A percentile compares a stretch with the other conserved stretches of the same genome.
Evolutionary conservation across 2,113 vertebrate species (phyloP).

Genomic region (Zeus faber): DNA sequence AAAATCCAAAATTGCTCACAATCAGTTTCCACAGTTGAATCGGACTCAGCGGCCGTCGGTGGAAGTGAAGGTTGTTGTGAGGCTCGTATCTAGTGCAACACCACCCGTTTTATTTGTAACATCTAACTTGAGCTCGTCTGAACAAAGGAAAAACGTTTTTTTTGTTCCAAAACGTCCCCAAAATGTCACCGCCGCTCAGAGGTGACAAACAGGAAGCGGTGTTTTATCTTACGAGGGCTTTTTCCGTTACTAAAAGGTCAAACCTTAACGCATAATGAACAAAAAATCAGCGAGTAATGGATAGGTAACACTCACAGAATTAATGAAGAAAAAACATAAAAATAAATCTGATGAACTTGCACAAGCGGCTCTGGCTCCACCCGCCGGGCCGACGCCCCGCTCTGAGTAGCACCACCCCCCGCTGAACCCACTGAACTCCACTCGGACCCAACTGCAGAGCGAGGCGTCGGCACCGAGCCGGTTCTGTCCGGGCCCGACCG

Average conservation of each 20-base stretch:
- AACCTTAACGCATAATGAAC: conserved; percentile 68
- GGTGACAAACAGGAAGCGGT: not conserved
- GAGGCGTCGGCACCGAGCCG: not conserved
- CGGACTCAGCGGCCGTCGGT: no score
- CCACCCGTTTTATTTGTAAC: no score
- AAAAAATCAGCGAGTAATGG: conserved; percentile 65
- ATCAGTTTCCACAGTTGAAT: no score
- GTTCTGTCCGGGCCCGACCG: not conserved
- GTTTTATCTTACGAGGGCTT: conserved; percentile 36
- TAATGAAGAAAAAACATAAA: no score
- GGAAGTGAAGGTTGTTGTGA: no score
- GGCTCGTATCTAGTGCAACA: no score
- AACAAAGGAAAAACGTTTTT: no score
- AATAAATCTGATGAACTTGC: conserved; percentile 76
- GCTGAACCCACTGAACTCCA: not conserved
- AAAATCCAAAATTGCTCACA: no score
- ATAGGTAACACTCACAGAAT: conserved; percentile 74
- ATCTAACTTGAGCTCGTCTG: no score
- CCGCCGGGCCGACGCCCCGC: not conserved
- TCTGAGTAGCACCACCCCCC: conserved; percentile 5
- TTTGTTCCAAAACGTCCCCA: conserved; percentile 6
- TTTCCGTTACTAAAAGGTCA: conserved; percentile 68
- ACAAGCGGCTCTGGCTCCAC: conserved; percentile 44
- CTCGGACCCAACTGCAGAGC: not conserved
- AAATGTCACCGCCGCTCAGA: not conserved